Evolutionary conservation across 2,113 vertebrate genomes (phyloP), one percentile per base, ranked within the genome.

Genomic region (Microcebus tavaratra): DNA sequence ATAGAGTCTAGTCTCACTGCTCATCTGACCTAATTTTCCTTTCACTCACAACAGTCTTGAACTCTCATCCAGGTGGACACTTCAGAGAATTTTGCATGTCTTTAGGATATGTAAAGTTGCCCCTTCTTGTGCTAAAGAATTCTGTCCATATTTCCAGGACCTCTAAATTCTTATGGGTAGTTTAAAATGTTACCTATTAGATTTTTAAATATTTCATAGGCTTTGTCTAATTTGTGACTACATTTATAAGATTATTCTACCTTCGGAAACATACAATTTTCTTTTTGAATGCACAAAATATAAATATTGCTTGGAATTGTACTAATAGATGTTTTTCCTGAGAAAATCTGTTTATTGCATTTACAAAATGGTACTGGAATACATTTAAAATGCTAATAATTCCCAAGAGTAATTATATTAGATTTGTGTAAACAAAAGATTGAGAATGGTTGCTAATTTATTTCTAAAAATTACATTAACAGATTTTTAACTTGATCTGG

Each of bases 401-500:
- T 81, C 29, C 23, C 15, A 12, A 27, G 81, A 75, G 34, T 61
- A 53, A 93, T 95, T 82, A 81, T n/a, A n/a, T 93, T 91, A 76
- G 27, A 76, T 48, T 86, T 5, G 27, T 45, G 61, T 78, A 91
- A 88, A 93, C 20, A 86, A 68, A 94, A 72, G 5, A 53, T 85
- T 50, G 42, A 86, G 45, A 67, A 80, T 70, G 79, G 81, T 70
- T 86, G 12, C 31, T 88, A 86, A 93, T 85, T 93, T 82, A 5
- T 76, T 29, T 59, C 14, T 88, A 70, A 79, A 95, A 82, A 76
- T 73, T n/a, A 65, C 23, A 78, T 63, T 81, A 85, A 50, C 13
- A 86, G 39, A 50, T 65, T 72, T 96, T 92, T 67, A 53, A 82
- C 53, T 67, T 89, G 18, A 83, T 89, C n/a, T 92, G 48, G 11